Base-by-base conservation (phyloP, 2,888 invertebrate genomes). In the Microchrysa polita region DNA sequence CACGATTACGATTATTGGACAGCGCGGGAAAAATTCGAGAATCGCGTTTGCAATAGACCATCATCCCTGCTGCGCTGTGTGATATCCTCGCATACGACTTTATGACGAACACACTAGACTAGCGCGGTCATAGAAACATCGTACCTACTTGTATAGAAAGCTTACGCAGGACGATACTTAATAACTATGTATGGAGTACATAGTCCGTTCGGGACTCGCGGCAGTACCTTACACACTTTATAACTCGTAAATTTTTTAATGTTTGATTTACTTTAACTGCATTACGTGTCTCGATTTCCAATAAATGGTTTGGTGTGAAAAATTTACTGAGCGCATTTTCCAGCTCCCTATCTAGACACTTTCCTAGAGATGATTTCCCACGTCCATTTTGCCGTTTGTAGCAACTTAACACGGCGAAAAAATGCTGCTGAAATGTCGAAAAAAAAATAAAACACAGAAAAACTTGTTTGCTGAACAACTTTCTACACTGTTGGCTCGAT, bases 211-310 rank as follows among this genome's bases (percentile, higher is more conserved):
- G 48, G 16, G 48, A n/a, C 48, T 59, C 59, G 14, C 5, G 5
- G 20, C 23, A 23, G 59, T 22, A 23, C 23, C 59, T 59, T 22
- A 59, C 23, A 59, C 23, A 44, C 44, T 65, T 65, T 20, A 65
- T 65, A 65, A 65, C 42, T 65, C 65, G 48, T 65, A 65, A 65
- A 65, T 44, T 65, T 65, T 65, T 65, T 65, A 65, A 65, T 65
- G 44, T 44, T 20, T 65, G 65, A 44, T 44, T 65, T 65, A 65
- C 65, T 65, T 65, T 65, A 65, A 65, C 44, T 65, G 44, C 22
- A 44, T 22, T 65, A 65, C 65, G 65, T 65, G 65, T 16, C 14
- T 44, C 18, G 10, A 18, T 44, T 65, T 44, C 12, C 18, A 44
- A 65, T 20, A 23, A 65, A 18, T 9, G 34, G 1, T 27, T 14